Evolutionary conservation across 2,797 vertebrate species (phyloP), one percentile per base, ranked within the genome.

Genomic region (Eulemur rubriventer): DNA sequence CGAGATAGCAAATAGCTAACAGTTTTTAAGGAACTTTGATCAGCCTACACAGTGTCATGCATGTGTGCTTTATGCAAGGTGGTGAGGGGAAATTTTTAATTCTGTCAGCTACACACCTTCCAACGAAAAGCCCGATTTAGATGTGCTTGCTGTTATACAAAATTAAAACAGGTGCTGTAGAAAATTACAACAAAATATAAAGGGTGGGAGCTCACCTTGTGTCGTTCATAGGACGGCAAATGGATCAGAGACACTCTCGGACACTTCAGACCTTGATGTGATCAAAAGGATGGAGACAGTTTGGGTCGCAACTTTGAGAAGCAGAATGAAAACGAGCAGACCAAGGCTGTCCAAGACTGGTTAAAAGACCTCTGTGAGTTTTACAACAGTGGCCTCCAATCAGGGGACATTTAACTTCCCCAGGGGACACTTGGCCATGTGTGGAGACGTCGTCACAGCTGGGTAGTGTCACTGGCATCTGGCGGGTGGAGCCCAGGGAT

Each of bases 291-390:
- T 1, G n/a, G 65, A 63, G 12, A 84, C 0, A 0, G 3, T 3
- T 26, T 26, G 7, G 61, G 43, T 4, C 9, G 22, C 26, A 1
- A 1, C 8, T 22, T 38, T 4, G 41, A 78, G 72, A 35, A 43
- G 63, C 7, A 12, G 43, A 13, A 33, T 28, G 30, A 46, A 46
- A 2, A 24, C 0, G 11, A 20, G 10, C 14, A 5, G 22, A 35
- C 1, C 0, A 20, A 55, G 14, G 8, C 26, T 22, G 12, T 0
- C 3, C 20, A 0, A 0, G 35, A 30, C 0, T 4, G 18, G 1
- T 2, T 2, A 11, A 16, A 38, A 16, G 50, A 63, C 3, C 0
- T 43, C 48, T 13, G 2, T 38, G 28, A 16, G 10, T 0, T 26
- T 65, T 30, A 1, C 1, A 16, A 30, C 11, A 1, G 0, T 16